These are phyloP conservation scores for Pseudorasbora parva DNA, from an alignment of 2,113 vertebrate genomes.

Conservation along the genomic window DNA sequence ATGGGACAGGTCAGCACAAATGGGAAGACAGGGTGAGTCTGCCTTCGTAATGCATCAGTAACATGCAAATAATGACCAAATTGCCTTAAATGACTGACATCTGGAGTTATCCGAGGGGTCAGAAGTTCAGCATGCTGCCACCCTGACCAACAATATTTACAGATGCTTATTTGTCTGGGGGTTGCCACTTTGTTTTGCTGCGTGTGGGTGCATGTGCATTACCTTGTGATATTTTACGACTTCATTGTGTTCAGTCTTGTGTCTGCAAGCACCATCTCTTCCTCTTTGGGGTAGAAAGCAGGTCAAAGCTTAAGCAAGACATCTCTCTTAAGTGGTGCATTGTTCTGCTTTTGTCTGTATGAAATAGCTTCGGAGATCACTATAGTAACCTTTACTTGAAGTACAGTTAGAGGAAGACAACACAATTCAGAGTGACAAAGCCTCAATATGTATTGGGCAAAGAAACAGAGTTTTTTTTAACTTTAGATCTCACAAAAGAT, in stretches of 20 bases:
- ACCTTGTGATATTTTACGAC: conserved; percentile 69
- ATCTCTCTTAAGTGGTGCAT: conserved; percentile 70
- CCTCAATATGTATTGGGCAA: neutral
- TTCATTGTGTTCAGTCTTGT: conserved; percentile 66
- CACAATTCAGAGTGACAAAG: conserved; percentile 28
- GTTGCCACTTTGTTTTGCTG: conserved; percentile 63
- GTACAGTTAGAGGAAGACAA: conserved; percentile 64
- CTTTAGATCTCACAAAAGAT: conserved; percentile 5
- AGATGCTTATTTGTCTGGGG: conserved; percentile 56
- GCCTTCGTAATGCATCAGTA: conserved; percentile 25
- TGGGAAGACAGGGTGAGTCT: neutral
- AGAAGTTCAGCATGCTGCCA: conserved; percentile 72
- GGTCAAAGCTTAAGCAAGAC: conserved; percentile 75
- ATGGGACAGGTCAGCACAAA: neutral
- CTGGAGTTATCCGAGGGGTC: conserved; percentile 65
- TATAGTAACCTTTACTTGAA: conserved; percentile 61
- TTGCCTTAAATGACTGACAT: conserved; percentile 69
- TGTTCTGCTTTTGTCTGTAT: conserved; percentile 66
- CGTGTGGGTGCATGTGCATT: conserved; percentile 68
- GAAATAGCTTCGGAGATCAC: conserved; percentile 68
- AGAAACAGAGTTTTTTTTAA: conserved; percentile 2
- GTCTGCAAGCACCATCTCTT: conserved; percentile 29
- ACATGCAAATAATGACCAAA: conserved; percentile 58
- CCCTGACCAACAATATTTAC: conserved; percentile 68
- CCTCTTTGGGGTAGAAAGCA: conserved; percentile 70